Conservation (phyloP, 2,888 invertebrate genomes). For the Ferrisia virgata region DNA sequence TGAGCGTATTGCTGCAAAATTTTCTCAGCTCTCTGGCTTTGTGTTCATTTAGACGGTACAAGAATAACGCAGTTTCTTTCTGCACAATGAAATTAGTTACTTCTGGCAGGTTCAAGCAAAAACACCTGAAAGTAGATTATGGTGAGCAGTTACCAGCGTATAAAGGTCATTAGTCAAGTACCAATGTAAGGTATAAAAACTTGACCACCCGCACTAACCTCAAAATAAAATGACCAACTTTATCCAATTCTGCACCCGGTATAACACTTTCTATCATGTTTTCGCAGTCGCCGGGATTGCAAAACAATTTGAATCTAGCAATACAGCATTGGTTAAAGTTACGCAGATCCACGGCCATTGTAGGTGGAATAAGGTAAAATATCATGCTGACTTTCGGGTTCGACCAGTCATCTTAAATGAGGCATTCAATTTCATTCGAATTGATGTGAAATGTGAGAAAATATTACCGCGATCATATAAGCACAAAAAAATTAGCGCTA, state of each 20-base stretch:
- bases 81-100: not conserved
- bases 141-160: no score
- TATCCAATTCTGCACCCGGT: conserved; percentile 33
- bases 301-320: conserved; percentile 1
- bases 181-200: no score
- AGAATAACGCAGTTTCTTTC: conserved; percentile 15
- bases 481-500: no score
- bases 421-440: no score
- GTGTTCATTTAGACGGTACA: not conserved
- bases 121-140: not conserved
- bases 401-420: no score
- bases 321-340: conserved; percentile 29
- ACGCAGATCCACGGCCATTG: not conserved
- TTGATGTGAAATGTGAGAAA: no score
- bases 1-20: not conserved
- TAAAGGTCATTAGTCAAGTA: no score
- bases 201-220: not conserved
- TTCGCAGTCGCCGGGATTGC: not conserved
- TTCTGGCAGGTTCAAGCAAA: not conserved
- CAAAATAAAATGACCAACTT: conserved; percentile 33
- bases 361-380: conserved; percentile 20
- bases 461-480: no score
- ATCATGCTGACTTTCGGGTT: not conserved
- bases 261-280: not conserved
- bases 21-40: not conserved